phyloP scores from a whole-genome alignment of 2,113 vertebrate genomes.

The Eonycteris spelaea region DNA sequence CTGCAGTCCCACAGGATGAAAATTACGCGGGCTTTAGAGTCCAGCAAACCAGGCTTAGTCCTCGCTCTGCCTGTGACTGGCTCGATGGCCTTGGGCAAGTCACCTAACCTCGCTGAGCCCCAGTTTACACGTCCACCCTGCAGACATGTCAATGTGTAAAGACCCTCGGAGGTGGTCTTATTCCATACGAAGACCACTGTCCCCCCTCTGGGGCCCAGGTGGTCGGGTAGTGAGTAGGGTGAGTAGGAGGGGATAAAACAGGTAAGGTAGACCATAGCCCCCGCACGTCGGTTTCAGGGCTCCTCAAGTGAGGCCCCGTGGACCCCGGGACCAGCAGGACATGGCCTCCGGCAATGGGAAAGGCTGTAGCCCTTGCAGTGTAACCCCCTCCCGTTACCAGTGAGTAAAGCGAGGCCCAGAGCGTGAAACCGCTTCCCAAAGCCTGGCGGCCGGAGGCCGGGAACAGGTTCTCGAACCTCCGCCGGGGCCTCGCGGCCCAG shows the following conservation, averaged over 20 bases:
- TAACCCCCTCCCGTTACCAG: neutral
- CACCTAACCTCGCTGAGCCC: neutral
- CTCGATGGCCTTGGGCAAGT: neutral
- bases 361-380: neutral
- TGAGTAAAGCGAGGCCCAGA: neutral
- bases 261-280: neutral
- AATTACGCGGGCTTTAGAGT: neutral
- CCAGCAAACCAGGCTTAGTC: neutral
- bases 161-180: neutral
- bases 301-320: neutral
- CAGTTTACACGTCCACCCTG: neutral
- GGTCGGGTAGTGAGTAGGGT: neutral
- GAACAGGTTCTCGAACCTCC: accelerated
- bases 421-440: neutral
- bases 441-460: neutral
- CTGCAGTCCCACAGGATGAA: neutral
- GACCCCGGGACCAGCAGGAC: neutral
- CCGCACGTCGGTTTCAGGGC: neutral
- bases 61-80: neutral
- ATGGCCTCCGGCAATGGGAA: too few relatives aligned
- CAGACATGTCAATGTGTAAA: neutral
- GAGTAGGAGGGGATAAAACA: neutral
- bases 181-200: neutral
- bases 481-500: neutral
- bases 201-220: neutral